Base-by-base conservation (phyloP, 2,113 vertebrate genomes). In the Tragelaphus strepsiceros region DNA sequence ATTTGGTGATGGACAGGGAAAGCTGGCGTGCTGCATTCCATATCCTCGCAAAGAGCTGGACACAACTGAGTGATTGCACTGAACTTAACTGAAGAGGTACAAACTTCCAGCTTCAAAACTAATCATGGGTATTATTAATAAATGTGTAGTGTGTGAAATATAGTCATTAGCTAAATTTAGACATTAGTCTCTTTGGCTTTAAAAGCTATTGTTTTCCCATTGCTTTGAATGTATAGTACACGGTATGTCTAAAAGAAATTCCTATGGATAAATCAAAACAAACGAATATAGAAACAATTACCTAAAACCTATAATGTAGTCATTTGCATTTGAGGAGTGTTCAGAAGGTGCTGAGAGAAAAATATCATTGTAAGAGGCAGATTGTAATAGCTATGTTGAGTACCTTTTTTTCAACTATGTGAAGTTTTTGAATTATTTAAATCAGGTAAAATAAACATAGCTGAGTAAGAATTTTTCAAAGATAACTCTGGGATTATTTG, bases 41-140 rank as follows among this genome's bases (percentile, higher is more conserved):
- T 67, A n/a, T 19, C 15, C 0, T n/a, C 1, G 0, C 62, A 67
- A 64, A 64, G 17, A 67, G 62, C 5, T n/a, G 32, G 16, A 67
- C 62, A 67, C 16, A n/a, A n/a, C 32, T 67, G 62, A 67, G 62
- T n/a, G 16, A 67, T 9, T 19, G 16, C 17, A n/a, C 62, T n/a
- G 62, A 67, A 19, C 14, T 64, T 2, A 64, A 64, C 7, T 67
- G 32, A 67, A 67, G 62, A 67, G 32, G 62, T 67, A n/a, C 32
- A 67, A 67, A 67, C 62, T 67, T 67, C 7, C 62, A n/a, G 32
- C 8, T 67, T 7, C 7, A 67, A 67, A n/a, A n/a, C 19, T 67
- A n/a, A 16, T n/a, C 62, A 67, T 19, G 62, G 62, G 32, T 67
- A n/a, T 67, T 67, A 10, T 67, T 67, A 67, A 19, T n/a, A 67